Conservation (phyloP, 2,888 invertebrate species). For the Brachyptera risi region DNA sequence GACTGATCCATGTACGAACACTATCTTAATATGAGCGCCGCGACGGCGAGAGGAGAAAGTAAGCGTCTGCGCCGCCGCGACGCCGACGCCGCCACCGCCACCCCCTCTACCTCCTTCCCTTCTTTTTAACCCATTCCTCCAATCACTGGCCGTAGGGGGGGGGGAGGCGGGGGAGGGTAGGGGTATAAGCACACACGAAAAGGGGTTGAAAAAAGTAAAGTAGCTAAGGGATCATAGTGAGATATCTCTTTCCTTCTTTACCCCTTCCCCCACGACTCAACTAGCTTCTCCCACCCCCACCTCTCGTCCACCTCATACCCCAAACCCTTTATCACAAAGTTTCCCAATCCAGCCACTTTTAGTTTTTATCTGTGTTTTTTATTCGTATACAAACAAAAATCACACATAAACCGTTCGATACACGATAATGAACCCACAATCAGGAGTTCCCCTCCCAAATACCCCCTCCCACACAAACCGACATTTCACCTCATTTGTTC, state of each 20-base stretch:
- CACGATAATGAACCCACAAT: conserved; percentile 26
- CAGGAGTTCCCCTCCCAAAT: conserved; percentile 18
- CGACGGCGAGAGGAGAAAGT: conserved; percentile 9
- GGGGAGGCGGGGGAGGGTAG: conserved; percentile 25
- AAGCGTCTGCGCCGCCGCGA: conserved; percentile 21
- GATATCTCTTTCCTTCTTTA: conserved; percentile 15
- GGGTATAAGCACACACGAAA: no score
- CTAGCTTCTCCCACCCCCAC: conserved; percentile 12
- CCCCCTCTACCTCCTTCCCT: conserved; percentile 27
- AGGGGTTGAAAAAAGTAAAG: conserved; percentile 30
- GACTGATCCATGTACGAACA: neutral
- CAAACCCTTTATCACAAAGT: conserved; percentile 20
- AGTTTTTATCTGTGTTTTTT: conserved; percentile 2
- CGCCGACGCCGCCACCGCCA: conserved; percentile 24
- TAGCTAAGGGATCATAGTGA: conserved; percentile 30
- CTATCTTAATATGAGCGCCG: neutral
- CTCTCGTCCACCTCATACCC: conserved; percentile 17
- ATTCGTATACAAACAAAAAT: conserved; percentile 23
- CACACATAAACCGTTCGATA: neutral
- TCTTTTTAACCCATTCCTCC: conserved; percentile 31
- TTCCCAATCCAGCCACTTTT: conserved; percentile 26
- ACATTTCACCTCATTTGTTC: conserved; percentile 27
- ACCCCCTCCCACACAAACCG: conserved; percentile 13
- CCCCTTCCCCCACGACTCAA: conserved; percentile 12
- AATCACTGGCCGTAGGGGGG: conserved; percentile 29